phyloP scores from a whole-genome alignment of 2,888 invertebrate genomes.

The Lasioglossum vierecki region DNA sequence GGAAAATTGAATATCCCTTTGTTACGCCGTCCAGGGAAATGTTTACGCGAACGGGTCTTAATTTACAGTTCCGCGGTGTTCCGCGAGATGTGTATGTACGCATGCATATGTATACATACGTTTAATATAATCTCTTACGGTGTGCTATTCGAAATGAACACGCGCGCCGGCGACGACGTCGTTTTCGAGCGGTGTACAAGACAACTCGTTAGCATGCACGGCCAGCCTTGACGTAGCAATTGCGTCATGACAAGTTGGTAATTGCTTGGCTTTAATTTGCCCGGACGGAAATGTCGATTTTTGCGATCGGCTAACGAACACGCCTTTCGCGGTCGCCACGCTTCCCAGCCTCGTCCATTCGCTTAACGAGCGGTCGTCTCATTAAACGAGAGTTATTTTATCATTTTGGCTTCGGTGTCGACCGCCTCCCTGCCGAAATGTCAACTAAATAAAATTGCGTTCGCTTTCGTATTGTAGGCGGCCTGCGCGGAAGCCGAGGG shows the following conservation, averaged over 20 bases:
- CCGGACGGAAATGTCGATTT: slow-evolving; percentile 38
- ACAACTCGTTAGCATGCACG: slow-evolving; percentile 45
- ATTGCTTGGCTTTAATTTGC: slow-evolving; percentile 38
- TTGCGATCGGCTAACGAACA: slow-evolving; percentile 34
- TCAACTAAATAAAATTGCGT: background rate
- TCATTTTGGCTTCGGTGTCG: background rate
- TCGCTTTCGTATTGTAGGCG: background rate
- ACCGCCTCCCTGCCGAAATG: background rate
- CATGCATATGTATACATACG: background rate
- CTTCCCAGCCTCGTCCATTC: slow-evolving; percentile 4
- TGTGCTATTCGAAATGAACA: background rate
- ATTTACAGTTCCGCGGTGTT: background rate
- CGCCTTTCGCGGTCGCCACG: slow-evolving; percentile 15
- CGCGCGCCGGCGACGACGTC: background rate
- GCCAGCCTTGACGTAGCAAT: slow-evolving; percentile 29
- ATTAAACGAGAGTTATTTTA: slow-evolving; percentile 29
- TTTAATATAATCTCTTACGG: background rate
- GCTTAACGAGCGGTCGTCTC: slow-evolving; percentile 26
- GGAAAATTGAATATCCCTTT: slow-evolving; percentile 3
- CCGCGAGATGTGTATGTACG: too few relatives aligned
- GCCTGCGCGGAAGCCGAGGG: background rate
- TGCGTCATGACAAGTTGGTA: slow-evolving; percentile 42
- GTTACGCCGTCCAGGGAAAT: background rate
- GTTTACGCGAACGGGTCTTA: background rate
- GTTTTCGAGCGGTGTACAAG: slow-evolving; percentile 24